phyloP scores from a whole-genome alignment of 1,140 invertebrate species.

The Venustaconcha ellipsiformis region DNA sequence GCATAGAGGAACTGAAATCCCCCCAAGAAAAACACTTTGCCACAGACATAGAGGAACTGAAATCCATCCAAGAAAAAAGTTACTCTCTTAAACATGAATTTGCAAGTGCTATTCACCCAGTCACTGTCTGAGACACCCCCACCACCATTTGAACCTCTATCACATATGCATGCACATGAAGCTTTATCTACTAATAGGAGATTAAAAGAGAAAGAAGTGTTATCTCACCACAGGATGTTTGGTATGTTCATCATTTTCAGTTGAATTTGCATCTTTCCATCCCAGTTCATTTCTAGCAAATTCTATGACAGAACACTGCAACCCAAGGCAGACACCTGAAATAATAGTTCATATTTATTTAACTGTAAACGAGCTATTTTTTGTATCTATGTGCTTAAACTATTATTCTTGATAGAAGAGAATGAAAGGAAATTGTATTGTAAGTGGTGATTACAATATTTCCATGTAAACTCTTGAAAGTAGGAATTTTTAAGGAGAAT shows the following conservation, averaged over 20 bases:
- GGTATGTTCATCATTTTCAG: conserved; percentile 85
- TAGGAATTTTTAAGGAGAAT: too few relatives aligned
- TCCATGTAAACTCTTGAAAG: background rate
- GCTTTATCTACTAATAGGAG: too few relatives aligned
- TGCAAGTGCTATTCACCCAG: too few relatives aligned
- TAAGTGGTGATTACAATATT: background rate
- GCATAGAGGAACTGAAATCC: too few relatives aligned
- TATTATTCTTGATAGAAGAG: background rate
- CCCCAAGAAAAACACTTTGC: too few relatives aligned
- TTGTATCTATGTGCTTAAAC: background rate
- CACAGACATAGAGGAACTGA: too few relatives aligned
- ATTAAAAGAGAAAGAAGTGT: too few relatives aligned
- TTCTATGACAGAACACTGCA: conserved; percentile 98
- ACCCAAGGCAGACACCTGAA: conserved; percentile 90
- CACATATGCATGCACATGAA: too few relatives aligned
- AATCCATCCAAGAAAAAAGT: too few relatives aligned
- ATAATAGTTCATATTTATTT: conserved; percentile 10
- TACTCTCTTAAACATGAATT: too few relatives aligned
- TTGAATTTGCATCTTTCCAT: conserved; percentile 83
- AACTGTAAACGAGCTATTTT: background rate
- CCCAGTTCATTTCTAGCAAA: conserved; percentile 89
- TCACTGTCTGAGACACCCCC: too few relatives aligned
- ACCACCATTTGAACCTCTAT: too few relatives aligned
- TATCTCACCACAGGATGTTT: conserved; percentile 77
- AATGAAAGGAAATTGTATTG: conserved; percentile 1